Evolutionary conservation across 2,113 vertebrate species (phyloP).

Genomic region (Microcebus murinus): DNA sequence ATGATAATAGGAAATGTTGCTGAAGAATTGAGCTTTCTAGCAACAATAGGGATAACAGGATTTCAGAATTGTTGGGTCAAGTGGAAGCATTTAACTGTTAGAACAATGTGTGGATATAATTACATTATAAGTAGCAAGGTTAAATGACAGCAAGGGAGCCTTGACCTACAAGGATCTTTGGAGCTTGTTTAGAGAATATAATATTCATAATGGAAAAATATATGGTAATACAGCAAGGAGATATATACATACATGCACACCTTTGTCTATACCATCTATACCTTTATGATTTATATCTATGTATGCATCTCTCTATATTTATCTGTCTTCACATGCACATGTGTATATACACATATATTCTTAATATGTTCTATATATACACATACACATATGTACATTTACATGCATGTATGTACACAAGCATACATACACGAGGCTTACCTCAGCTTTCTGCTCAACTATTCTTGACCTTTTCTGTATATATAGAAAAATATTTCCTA

Average conservation of each 20-base stretch:
- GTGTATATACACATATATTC: not conserved
- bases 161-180: not conserved
- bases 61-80: not conserved
- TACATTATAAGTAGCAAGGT: not conserved
- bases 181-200: not conserved
- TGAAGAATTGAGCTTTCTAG: not conserved
- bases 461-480: not conserved
- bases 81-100: not conserved
- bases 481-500: not conserved
- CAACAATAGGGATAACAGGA: not conserved
- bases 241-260: too few species aligned
- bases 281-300: too few species aligned
- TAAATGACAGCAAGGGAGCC: not conserved
- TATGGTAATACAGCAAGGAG: not conserved
- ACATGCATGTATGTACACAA: not conserved
- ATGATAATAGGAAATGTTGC: not conserved
- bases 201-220: not conserved
- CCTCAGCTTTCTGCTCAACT: not conserved
- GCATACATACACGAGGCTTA: not conserved
- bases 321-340: not conserved
- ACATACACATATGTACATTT: not conserved
- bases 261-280: not conserved
- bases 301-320: not conserved
- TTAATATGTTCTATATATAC: not conserved
- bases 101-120: not conserved